These are phyloP conservation scores for Diarsia mendica DNA, from an alignment of 2,888 invertebrate species.

Conservation along the genomic window DNA sequence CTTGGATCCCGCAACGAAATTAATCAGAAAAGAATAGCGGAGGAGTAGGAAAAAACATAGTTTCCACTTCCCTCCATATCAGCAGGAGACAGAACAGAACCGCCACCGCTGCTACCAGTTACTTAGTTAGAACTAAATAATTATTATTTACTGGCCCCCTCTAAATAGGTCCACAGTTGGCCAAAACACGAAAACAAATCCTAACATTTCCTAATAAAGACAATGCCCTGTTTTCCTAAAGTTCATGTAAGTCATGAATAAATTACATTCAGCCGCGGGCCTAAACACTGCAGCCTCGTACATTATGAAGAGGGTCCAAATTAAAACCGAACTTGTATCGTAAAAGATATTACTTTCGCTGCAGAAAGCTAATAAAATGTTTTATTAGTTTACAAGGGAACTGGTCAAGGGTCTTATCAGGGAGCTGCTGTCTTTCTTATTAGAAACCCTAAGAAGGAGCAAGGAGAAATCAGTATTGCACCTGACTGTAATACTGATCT, in stretches of 20 bases:
- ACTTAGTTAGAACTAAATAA: no score
- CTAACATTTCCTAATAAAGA: conserved; percentile 31
- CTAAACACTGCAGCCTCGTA: conserved; percentile 36
- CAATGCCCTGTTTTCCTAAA: conserved; percentile 28
- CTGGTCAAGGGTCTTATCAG: neutral
- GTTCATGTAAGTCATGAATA: conserved; percentile 45
- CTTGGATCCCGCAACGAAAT: no score
- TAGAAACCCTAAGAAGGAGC: neutral
- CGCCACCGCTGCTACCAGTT: no score
- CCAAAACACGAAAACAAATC: conserved; percentile 6
- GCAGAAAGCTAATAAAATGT: conserved; percentile 40
- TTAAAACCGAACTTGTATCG: conserved; percentile 46
- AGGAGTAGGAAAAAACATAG: no score
- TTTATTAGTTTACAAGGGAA: conserved; percentile 47
- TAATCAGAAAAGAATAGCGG: no score
- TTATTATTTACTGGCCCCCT: no score
- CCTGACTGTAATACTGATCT: no score
- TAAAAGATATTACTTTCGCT: conserved; percentile 48
- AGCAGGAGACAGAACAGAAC: no score
- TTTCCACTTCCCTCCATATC: no score
- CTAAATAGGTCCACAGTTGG: neutral
- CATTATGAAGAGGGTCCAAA: conserved; percentile 46
- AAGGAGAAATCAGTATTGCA: no score
- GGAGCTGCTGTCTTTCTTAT: neutral
- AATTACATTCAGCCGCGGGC: conserved; percentile 20